These are phyloP conservation scores for Menidia menidia DNA, from an alignment of 2,797 vertebrate genomes.

Conservation along the genomic window DNA sequence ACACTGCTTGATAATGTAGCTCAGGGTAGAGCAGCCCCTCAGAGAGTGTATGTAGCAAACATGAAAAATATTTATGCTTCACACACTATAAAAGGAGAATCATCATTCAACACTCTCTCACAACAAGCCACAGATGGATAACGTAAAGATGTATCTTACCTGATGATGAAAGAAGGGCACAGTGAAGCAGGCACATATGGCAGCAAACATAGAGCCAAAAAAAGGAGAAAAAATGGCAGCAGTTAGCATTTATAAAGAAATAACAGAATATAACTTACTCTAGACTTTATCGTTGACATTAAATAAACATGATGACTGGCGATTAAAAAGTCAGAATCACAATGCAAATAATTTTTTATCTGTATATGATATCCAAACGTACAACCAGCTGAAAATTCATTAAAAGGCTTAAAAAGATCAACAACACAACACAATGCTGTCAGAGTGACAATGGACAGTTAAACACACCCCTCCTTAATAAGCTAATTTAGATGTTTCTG, in stretches of 20 bases:
- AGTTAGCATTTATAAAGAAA: neutral
- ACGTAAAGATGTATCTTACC: conserved; percentile 32
- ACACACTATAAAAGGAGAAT: neutral
- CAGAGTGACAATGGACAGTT: too few relatives aligned
- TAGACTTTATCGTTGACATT: too few relatives aligned
- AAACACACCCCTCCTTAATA: too few relatives aligned
- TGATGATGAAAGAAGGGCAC: conserved; percentile 9
- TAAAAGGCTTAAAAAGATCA: too few relatives aligned
- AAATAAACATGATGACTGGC: too few relatives aligned
- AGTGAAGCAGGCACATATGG: neutral
- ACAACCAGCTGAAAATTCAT: too few relatives aligned
- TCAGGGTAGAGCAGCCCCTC: conserved; percentile 11
- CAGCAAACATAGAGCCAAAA: conserved; percentile 1
- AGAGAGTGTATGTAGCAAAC: neutral
- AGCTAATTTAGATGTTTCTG: too few relatives aligned
- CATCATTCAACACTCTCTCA: neutral
- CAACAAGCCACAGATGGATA: neutral
- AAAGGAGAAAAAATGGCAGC: neutral
- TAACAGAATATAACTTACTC: too few relatives aligned
- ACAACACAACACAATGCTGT: too few relatives aligned
- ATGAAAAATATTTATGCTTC: neutral
- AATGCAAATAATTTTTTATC: too few relatives aligned
- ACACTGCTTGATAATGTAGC: conserved; percentile 31
- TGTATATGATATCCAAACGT: too few relatives aligned
- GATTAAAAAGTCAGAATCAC: too few relatives aligned